A percentile compares a stretch with the other conserved stretches of the same genome.
Conservation (phyloP, 2,113 vertebrate genomes). For the Rhinogobius similis region DNA sequence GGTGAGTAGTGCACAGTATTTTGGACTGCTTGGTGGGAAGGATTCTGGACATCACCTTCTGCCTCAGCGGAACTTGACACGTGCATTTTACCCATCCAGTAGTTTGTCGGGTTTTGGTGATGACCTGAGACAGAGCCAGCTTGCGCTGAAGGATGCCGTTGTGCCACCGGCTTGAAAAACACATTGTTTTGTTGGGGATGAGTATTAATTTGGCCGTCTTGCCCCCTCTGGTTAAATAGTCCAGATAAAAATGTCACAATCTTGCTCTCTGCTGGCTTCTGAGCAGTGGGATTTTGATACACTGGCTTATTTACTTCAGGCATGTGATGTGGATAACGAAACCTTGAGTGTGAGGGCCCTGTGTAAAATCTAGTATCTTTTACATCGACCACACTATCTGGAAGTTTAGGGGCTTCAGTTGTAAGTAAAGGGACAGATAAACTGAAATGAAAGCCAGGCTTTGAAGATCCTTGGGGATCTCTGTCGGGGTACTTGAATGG, state of each 20-base stretch:
- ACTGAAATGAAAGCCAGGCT: slow-evolving; percentile 15
- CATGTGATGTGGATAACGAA: neutral
- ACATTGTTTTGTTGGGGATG: neutral
- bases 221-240: neutral
- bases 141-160: neutral
- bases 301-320: neutral
- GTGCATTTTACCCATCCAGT: neutral
- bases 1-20: neutral
- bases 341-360: neutral
- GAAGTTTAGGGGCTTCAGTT: neutral
- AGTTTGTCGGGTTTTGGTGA: neutral
- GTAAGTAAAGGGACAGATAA: slow-evolving; percentile 1
- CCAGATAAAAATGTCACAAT: neutral
- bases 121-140: neutral
- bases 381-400: neutral
- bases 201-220: neutral
- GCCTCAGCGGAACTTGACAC: neutral
- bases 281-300: neutral
- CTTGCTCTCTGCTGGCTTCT: neutral
- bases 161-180: neutral
- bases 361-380: neutral
- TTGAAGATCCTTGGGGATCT: neutral
- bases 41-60: neutral
- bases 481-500: neutral
- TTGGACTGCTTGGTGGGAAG: neutral